These are phyloP conservation scores for Cynopterus sphinx DNA, from an alignment of 2,797 vertebrate species.

Conservation along the genomic window DNA sequence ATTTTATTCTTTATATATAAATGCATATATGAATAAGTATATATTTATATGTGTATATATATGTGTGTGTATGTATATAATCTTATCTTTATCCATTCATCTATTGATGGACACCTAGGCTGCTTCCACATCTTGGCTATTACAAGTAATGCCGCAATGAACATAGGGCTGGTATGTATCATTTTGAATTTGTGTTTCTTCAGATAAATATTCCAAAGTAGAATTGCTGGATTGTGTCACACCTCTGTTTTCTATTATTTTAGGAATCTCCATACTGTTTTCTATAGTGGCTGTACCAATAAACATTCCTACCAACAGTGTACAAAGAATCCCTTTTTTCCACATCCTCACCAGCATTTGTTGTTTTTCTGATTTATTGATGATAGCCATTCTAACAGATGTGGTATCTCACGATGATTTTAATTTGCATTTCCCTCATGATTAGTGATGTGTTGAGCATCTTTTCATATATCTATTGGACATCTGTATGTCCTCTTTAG, in stretches of 20 bases:
- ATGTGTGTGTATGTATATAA: no score
- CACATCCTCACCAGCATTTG: not conserved
- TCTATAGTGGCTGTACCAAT: not conserved
- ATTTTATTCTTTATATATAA: not conserved
- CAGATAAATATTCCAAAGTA: not conserved
- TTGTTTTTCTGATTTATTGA: not conserved
- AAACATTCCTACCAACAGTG: not conserved
- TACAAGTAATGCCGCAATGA: not conserved
- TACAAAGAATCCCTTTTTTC: not conserved
- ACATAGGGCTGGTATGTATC: not conserved
- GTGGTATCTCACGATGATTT: not conserved
- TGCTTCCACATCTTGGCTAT: not conserved
- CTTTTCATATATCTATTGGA: not conserved
- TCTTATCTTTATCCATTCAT: not conserved
- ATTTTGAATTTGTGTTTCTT: not conserved
- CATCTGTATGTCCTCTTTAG: not conserved
- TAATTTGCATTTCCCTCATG: not conserved
- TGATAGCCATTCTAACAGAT: not conserved
- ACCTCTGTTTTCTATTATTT: not conserved
- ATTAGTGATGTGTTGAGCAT: not conserved
- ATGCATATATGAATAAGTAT: not conserved
- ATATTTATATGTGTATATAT: no score
- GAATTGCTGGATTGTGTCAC: not conserved
- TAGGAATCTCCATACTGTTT: not conserved
- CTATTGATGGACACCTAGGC: not conserved